Evolutionary conservation across 2,797 vertebrate species (phyloP), one percentile per base, ranked within the genome.

Genomic region (Gephyroberyx darwinii): DNA sequence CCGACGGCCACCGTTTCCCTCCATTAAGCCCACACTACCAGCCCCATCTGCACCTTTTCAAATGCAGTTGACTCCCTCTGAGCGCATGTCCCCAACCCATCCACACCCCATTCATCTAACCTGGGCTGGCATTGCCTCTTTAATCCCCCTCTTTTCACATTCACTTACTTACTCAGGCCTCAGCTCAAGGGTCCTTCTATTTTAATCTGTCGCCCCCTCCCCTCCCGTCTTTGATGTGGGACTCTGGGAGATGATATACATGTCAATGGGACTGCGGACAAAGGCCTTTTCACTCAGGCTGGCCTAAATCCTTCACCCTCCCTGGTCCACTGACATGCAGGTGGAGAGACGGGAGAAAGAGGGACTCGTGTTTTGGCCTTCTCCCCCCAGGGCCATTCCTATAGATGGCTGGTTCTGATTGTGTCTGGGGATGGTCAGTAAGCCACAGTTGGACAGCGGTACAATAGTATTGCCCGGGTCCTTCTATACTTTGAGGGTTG

Each of bases 251-350:
- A 88, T 86, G 76, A 92, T 93, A 93, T 94, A 91, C 92, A 93
- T 94, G 90, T 93, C 91, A 94, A 94, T 93, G 68, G 91, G 62
- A 26, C 75, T 5, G 54, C 5, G 51, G 82, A 94, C 92, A 93
- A 94, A 93, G 87, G 77, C 79, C 92, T 88, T 92, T 94, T 93
- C 90, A 90, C 79, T 78, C 35, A 26, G 5, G 16, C 83, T 43
- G 75, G 78, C 87, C 90, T 83, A 83, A 91, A 81, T 84, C 88
- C 86, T 74, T 89, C 85, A 85, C 82, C 78, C 88, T 75, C 66
- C 62, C 87, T 86, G 84, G 62, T 73, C 71, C 64, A 12, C 78
- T 85, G 86, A 84, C 84, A 84, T 85, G 89, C 88, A 92, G 91
- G 92, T 91, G 90, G 88, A 71, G 41, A 76, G 69, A 81, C 68